Percentiles rank a stretch among this genome's conserved stretches.
phyloP scores from a whole-genome alignment of 2,797 vertebrate species.

The Alfaro cultratus region DNA sequence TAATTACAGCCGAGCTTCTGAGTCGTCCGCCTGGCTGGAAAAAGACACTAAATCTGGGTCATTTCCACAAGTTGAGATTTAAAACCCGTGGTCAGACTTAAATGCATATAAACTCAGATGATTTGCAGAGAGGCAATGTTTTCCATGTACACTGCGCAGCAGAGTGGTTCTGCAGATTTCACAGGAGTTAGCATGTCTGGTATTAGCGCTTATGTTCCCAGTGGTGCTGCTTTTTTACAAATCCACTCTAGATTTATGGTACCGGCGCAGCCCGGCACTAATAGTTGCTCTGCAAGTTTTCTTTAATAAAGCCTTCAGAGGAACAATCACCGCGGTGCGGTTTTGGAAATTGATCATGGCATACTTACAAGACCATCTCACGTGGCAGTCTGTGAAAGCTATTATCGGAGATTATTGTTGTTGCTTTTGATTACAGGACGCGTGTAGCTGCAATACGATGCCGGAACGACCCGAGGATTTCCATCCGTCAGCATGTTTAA shows the following conservation, averaged over 20 bases:
- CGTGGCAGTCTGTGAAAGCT: background rate
- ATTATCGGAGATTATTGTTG: conserved; percentile 6
- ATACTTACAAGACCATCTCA: background rate
- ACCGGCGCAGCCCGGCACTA: conserved; percentile 14
- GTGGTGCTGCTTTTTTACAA: background rate
- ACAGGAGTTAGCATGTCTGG: conserved; percentile 19
- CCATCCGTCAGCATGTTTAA: background rate
- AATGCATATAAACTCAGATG: conserved; percentile 31
- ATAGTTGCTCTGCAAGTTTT: conserved; percentile 25
- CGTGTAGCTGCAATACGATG: background rate
- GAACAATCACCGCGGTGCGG: conserved; percentile 1
- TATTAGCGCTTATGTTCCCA: conserved; percentile 22
- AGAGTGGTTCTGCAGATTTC: conserved; percentile 33
- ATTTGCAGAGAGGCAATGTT: conserved; percentile 11
- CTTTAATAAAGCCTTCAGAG: conserved; percentile 43
- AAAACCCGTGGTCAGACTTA: conserved; percentile 25
- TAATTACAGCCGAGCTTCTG: conserved; percentile 61
- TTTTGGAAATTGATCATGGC: background rate
- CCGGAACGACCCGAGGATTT: background rate
- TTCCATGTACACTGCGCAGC: background rate
- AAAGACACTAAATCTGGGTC: conserved; percentile 45
- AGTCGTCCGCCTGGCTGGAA: conserved; percentile 51
- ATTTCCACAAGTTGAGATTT: conserved; percentile 28
- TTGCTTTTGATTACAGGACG: conserved; percentile 2
- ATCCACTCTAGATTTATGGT: background rate